These are phyloP conservation scores for Epinephelus coioides DNA, from an alignment of 2,797 vertebrate genomes.

Conservation along the genomic window DNA sequence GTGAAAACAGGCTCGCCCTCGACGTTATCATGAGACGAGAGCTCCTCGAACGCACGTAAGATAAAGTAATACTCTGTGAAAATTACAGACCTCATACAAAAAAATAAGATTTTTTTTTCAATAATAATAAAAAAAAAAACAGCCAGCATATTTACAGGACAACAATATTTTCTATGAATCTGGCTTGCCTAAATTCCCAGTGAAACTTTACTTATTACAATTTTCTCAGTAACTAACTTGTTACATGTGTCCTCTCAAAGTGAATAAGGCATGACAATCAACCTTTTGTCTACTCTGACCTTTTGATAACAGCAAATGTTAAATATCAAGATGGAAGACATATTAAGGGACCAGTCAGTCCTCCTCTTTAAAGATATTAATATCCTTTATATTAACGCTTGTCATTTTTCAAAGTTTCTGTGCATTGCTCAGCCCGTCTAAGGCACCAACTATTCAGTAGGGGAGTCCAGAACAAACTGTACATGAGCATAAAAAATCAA, in stretches of 20 bases:
- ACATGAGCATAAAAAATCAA: conserved; percentile 56
- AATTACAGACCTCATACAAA: conserved; percentile 83
- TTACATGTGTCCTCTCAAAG: conserved; percentile 82
- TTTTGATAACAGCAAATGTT: conserved; percentile 66
- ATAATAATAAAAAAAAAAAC: conserved; percentile 71
- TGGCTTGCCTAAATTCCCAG: conserved; percentile 82
- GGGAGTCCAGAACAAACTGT: conserved; percentile 71
- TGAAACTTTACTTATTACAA: conserved; percentile 72
- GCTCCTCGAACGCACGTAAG: conserved; percentile 48
- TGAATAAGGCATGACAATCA: conserved; percentile 74
- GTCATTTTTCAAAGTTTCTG: conserved; percentile 66
- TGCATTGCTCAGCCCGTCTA: conserved; percentile 77
- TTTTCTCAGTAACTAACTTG: conserved; percentile 81
- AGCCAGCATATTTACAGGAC: conserved; percentile 87
- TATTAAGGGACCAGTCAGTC: conserved; percentile 41
- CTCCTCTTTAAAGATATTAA: conserved; percentile 43
- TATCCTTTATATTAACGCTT: conserved; percentile 59
- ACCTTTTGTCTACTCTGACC: conserved; percentile 71
- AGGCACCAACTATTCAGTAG: conserved; percentile 80
- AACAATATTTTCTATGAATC: conserved; percentile 84
- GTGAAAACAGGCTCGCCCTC: conserved; percentile 66
- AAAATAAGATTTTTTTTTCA: conserved; percentile 68
- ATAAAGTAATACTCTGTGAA: conserved; percentile 77
- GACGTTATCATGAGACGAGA: conserved; percentile 42
- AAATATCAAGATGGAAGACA: conserved; percentile 72